Percentiles rank a stretch among this genome's conserved stretches.
Conservation (phyloP, 2,113 vertebrate genomes). For the Hemichromis elongatus region DNA sequence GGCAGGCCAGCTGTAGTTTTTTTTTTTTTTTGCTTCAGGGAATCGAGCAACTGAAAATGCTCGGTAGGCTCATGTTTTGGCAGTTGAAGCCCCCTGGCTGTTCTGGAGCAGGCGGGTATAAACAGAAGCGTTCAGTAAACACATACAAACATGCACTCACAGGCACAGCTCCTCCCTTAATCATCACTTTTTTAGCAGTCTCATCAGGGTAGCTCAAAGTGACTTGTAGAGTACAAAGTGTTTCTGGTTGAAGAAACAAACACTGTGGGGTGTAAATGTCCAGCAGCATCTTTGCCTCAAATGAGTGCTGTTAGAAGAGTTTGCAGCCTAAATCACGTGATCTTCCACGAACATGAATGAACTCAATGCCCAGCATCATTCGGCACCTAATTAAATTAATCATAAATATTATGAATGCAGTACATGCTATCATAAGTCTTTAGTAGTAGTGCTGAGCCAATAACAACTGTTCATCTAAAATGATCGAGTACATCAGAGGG, state of each 20-base stretch:
- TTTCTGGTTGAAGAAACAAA: neutral
- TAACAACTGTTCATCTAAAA: neutral
- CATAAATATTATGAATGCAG: neutral
- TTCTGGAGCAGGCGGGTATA: neutral
- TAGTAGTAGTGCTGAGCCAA: neutral
- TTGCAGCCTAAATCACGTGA: neutral
- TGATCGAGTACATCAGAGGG: neutral
- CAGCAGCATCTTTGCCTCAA: neutral
- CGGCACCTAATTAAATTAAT: neutral
- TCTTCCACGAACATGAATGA: neutral
- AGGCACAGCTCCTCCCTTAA: neutral
- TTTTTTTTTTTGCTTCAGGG: neutral
- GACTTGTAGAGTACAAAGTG: neutral
- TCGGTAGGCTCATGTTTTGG: constrained; percentile 29
- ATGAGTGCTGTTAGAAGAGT: neutral
- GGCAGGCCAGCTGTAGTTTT: neutral
- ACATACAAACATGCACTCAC: neutral
- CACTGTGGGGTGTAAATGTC: neutral
- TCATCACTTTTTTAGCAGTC: neutral
- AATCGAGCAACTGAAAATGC: constrained; percentile 2
- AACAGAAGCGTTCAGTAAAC: neutral
- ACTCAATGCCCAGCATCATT: neutral
- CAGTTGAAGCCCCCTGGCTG: constrained; percentile 18
- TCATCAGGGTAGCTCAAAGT: neutral
- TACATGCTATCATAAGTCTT: too few species aligned